Evolutionary conservation across 1,140 invertebrate genomes (phyloP), one percentile per base, ranked within the genome.

Genomic region (Aleiodes sp.): DNA sequence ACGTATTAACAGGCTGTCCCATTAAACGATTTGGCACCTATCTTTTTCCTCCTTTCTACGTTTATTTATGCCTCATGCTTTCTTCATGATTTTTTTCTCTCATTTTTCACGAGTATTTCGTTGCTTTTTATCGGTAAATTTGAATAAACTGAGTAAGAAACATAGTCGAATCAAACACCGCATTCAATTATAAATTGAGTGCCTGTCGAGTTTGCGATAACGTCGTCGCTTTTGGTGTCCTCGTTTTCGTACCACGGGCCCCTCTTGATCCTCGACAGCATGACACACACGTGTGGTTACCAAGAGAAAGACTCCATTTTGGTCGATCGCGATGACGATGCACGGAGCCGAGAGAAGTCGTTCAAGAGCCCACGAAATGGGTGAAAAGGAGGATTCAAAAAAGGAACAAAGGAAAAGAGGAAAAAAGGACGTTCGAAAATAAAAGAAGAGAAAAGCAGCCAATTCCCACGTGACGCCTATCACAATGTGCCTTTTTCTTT

Each of bases 1-100:
- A 73, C 69, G 66, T 77, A 78, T 80, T 79, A 79, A 79, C 78
- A 76, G 75, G 71, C 74, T 80, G 79, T 78, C 72, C 74, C 77
- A 79, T 80, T 80, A 80, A 80, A 75, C 74, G 73, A 76, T 79
- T 76, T 72, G 76, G 76, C 74, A 71, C 73, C 74, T 74, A n/a
- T n/a, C n/a, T n/a, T n/a, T n/a, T n/a, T n/a, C n/a, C n/a, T n/a
- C n/a, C n/a, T n/a, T n/a, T n/a, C n/a, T n/a, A n/a, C n/a, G n/a
- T n/a, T n/a, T n/a, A n/a, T n/a, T n/a, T n/a, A n/a, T n/a, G n/a
- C n/a, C n/a, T n/a, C n/a, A n/a, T n/a, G n/a, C n/a, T n/a, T n/a
- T n/a, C n/a, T n/a, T n/a, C n/a, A n/a, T n/a, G n/a, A n/a, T n/a
- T n/a, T n/a, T n/a, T n/a, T n/a, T n/a, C n/a, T n/a, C n/a, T n/a